Evolutionary conservation across 2,888 invertebrate species (phyloP).

Genomic region (Sphinx pinastri): DNA sequence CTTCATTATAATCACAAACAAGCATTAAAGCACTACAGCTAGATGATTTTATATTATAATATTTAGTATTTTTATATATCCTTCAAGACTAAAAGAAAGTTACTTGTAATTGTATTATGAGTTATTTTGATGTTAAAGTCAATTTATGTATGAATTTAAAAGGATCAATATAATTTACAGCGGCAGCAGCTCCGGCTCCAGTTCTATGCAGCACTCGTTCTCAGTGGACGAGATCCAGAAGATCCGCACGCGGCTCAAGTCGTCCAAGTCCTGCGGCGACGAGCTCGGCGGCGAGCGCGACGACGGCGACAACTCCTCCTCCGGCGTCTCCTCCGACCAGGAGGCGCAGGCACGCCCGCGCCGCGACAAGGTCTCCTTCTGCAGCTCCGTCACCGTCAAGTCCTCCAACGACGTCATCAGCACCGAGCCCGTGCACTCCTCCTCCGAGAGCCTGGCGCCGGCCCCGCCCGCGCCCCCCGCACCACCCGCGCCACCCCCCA

Average conservation of each 20-base stretch:
- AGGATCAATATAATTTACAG: conserved; percentile 56
- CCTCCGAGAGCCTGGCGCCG: conserved; percentile 74
- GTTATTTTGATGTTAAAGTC: no score
- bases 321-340: conserved; percentile 94
- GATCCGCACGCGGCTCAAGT: conserved; percentile 92
- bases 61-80: no score
- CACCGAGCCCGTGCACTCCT: conserved; percentile 80
- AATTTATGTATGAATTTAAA: no score
- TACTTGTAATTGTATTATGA: no score
- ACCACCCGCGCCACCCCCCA: conserved; percentile 63
- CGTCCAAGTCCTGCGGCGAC: conserved; percentile 94
- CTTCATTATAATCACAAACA: background rate
- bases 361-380: conserved; percentile 79
- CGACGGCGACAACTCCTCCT: conserved; percentile 94
- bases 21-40: background rate
- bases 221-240: conserved; percentile 95
- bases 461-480: conserved; percentile 53
- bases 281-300: conserved; percentile 87
- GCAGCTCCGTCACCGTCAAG: conserved; percentile 79
- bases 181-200: conserved; percentile 89
- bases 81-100: no score
- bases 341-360: conserved; percentile 75
- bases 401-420: conserved; percentile 81
- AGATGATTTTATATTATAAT: no score
- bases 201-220: conserved; percentile 92